Percentiles rank a stretch among this genome's conserved stretches.
Evolutionary conservation across 2,113 vertebrate genomes (phyloP).

Genomic region (Craseonycteris thonglongyai): DNA sequence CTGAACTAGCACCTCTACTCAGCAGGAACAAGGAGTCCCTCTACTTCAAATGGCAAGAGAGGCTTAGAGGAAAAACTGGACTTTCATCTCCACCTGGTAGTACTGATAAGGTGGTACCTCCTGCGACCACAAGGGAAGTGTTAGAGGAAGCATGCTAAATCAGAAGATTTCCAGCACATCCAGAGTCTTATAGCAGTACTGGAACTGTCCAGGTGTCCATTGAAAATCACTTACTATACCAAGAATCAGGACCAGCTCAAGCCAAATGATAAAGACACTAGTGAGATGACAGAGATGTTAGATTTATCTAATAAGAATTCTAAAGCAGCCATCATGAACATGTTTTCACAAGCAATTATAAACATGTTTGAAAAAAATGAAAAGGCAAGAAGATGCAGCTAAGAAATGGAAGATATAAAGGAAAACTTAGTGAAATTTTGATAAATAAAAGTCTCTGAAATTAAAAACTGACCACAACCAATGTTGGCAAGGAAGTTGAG

Average conservation of each 20-base stretch:
- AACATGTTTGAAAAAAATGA: not conserved
- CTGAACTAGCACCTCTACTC: not conserved
- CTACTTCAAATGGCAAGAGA: not conserved
- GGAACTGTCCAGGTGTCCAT: not conserved
- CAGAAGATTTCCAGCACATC: not conserved
- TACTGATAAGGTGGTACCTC: not conserved
- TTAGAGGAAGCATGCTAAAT: not conserved
- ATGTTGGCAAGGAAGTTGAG: not conserved
- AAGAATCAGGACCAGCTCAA: not conserved
- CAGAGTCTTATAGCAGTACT: not conserved
- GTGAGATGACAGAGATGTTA: not conserved
- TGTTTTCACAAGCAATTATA: not conserved
- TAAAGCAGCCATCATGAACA: not conserved
- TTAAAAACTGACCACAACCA: not conserved
- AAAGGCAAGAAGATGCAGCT: not conserved
- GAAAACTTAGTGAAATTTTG: not conserved
- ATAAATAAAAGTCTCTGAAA: not conserved
- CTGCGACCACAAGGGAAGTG: not conserved
- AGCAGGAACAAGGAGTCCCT: not conserved
- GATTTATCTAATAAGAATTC: not conserved
- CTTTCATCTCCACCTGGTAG: not conserved
- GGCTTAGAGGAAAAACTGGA: not conserved
- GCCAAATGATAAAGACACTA: not conserved
- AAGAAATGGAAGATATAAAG: not conserved
- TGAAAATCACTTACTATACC: not conserved